phyloP scores from a whole-genome alignment of 2,888 invertebrate species.

The Synergus japonicus region DNA sequence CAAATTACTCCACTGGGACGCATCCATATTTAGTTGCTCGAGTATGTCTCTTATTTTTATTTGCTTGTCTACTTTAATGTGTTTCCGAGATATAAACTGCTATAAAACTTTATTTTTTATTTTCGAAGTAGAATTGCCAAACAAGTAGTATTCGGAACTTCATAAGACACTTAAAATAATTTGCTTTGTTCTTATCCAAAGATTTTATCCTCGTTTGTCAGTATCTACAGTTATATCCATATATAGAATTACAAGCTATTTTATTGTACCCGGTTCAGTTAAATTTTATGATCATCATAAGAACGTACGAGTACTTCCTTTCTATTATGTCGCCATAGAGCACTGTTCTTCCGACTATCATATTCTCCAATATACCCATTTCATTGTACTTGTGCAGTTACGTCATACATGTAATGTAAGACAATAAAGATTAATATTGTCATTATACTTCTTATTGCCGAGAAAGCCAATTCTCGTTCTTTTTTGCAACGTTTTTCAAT shows the following conservation, averaged over 20 bases:
- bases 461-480: not conserved
- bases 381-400: not conserved
- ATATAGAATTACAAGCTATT: not conserved
- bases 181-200: too few species aligned
- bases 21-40: not conserved
- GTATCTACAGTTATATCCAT: not conserved
- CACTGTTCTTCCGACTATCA: not conserved
- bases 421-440: not conserved
- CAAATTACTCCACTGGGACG: constrained; percentile 2
- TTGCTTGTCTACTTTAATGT: not conserved
- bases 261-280: not conserved
- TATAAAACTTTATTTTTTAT: not conserved
- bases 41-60: not conserved
- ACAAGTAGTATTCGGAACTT: not conserved
- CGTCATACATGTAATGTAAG: not conserved
- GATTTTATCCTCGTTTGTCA: too few species aligned
- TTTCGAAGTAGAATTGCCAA: not conserved
- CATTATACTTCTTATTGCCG: not conserved
- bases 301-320: not conserved
- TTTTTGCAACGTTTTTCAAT: not conserved
- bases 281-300: constrained; percentile 6
- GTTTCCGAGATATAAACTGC: not conserved
- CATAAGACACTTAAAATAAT: not conserved
- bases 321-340: not conserved
- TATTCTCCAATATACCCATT: not conserved